phyloP scores from a whole-genome alignment of 2,113 vertebrate genomes.

The Ellobius talpinus region DNA sequence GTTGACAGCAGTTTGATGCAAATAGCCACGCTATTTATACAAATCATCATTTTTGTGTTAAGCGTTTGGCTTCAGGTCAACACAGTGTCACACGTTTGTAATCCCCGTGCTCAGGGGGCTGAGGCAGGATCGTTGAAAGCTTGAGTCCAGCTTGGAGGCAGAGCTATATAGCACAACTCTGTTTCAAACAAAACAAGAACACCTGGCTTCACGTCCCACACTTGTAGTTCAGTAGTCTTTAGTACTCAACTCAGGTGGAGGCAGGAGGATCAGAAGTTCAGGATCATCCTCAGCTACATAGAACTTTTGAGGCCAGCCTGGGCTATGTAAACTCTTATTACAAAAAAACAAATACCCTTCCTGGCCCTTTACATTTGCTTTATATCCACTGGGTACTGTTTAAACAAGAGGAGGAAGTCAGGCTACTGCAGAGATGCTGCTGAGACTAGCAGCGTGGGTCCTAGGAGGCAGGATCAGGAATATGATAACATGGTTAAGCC shows the following conservation, averaged over 20 bases:
- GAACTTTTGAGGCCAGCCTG: background rate
- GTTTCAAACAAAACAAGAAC: background rate
- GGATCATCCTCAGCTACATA: background rate
- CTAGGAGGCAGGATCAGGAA: background rate
- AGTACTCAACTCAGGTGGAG: background rate
- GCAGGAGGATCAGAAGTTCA: background rate
- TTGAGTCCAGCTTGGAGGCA: background rate
- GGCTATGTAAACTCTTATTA: background rate
- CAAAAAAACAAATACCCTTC: background rate
- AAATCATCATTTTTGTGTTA: background rate
- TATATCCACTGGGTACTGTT: constrained; percentile 20
- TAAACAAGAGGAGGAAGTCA: background rate
- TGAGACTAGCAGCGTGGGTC: background rate
- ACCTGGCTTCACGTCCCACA: background rate
- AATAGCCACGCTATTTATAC: background rate
- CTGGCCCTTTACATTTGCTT: background rate
- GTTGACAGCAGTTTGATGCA: background rate
- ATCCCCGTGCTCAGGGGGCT: background rate
- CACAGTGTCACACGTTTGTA: background rate
- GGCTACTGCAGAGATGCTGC: background rate
- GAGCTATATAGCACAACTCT: background rate
- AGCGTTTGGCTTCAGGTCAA: background rate
- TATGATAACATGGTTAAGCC: background rate
- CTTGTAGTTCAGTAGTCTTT: background rate
- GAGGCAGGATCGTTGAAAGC: background rate